Evolutionary conservation across 2,797 vertebrate genomes (phyloP).

Genomic region (Coccyzus lansbergi): DNA sequence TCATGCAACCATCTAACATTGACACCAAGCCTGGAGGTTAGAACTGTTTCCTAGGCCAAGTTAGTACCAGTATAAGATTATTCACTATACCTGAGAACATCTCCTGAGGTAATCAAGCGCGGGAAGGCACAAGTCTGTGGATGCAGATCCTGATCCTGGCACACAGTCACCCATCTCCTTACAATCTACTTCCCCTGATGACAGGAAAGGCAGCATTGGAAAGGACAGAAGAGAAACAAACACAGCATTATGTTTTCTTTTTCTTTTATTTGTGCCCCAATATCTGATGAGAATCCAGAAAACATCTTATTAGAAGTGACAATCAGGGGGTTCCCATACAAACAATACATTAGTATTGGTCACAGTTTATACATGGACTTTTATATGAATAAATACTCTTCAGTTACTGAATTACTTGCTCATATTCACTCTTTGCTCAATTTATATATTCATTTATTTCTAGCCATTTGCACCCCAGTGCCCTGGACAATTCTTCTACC

Average conservation of each 20-base stretch:
- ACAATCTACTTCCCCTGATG: conserved; percentile 90
- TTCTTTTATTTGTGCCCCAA: background rate
- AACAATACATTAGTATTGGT: background rate
- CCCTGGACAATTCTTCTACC: background rate
- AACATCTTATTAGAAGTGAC: background rate
- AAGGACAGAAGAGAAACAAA: background rate
- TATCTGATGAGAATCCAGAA: background rate
- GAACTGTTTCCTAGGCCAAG: background rate
- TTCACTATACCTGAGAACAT: conserved; percentile 88
- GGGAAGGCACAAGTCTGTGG: conserved; percentile 95
- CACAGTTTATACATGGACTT: background rate
- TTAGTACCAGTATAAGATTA: background rate
- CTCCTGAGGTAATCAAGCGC: conserved; percentile 94
- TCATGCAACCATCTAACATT: background rate
- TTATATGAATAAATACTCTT: background rate
- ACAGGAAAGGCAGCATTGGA: background rate
- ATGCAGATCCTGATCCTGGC: conserved; percentile 81
- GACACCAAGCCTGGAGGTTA: background rate
- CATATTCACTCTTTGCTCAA: background rate
- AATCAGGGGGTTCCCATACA: background rate
- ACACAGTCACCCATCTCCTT: conserved; percentile 92
- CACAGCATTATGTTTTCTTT: background rate
- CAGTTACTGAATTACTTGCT: background rate
- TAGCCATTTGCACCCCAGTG: background rate
- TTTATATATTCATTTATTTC: background rate